phyloP scores from a whole-genome alignment of 2,888 invertebrate species.

The Vannuccia rotundouncinata region DNA sequence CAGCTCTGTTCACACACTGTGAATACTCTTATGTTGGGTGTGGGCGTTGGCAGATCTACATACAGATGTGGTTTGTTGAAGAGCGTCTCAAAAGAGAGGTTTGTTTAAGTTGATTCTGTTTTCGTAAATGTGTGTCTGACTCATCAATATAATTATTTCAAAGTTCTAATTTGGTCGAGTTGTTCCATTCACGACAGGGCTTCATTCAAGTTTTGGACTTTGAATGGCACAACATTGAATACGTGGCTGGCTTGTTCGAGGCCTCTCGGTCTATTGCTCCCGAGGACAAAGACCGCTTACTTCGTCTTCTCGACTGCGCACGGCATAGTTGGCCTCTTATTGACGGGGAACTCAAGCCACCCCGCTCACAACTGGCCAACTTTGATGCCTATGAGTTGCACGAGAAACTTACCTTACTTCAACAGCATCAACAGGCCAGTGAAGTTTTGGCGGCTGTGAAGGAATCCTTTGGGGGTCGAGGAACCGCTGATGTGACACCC shows the following conservation, averaged over 20 bases:
- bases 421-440: slow-evolving; percentile 18
- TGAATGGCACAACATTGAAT: slow-evolving; percentile 29
- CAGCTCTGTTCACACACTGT: slow-evolving; percentile 36
- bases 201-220: slow-evolving; percentile 36
- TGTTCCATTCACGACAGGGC: neutral
- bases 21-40: slow-evolving; percentile 32
- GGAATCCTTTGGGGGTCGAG: neutral
- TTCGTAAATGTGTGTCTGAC: neutral
- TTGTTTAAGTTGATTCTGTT: neutral
- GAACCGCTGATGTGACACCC: too few relatives aligned
- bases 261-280: slow-evolving; percentile 4
- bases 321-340: slow-evolving; percentile 37
- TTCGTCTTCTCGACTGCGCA: slow-evolving; percentile 27
- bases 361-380: slow-evolving; percentile 27
- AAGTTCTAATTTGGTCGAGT: neutral
- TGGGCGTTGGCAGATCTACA: slow-evolving; percentile 37
- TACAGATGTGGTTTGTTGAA: slow-evolving; percentile 37
- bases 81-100: slow-evolving; percentile 35
- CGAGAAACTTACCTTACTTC: neutral
- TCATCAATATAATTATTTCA: neutral
- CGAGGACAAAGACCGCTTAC: slow-evolving; percentile 21
- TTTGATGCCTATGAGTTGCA: slow-evolving; percentile 31
- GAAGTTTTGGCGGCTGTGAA: neutral
- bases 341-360: slow-evolving; percentile 33
- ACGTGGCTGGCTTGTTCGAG: slow-evolving; percentile 34